Base-by-base conservation (phyloP, 1,140 invertebrate species). In the Phenacoccus solenopsis region DNA sequence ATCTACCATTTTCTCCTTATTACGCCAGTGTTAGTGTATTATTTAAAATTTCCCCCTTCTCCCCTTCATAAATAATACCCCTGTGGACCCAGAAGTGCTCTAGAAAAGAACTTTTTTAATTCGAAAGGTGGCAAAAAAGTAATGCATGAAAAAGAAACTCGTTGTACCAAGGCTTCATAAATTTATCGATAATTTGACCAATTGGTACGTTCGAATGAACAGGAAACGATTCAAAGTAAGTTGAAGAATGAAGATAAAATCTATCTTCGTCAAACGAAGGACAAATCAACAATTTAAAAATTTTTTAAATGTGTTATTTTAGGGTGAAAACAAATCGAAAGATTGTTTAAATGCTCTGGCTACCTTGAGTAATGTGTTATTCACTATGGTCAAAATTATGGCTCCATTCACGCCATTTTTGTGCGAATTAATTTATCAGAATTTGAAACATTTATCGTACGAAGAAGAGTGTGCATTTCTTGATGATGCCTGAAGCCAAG, bases 191-290 rank as follows among this genome's bases (percentile, higher is more conserved):
- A 91, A 98, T 77, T 83, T 99, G 1, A 98, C 96, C 3, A 99
- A 99, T 78, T 98, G 96, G 94, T 98, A 98, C 78, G 94, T 99
- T 7, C 84, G 96, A 70, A 93, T 98, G 86, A 99, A 99, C 78
- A 85, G 97, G 68, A 90, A 88, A 76, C 84, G 97, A 22, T 68
- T 73, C 0, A 73, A 70, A 56, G 70, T 70, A 32, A 70, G 70
- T 70, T n/a, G n/a, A n/a, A n/a, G n/a, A n/a, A n/a, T n/a, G n/a
- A n/a, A n/a, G n/a, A n/a, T n/a, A n/a, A n/a, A n/a, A n/a, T n/a
- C n/a, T n/a, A n/a, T n/a, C n/a, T n/a, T n/a, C n/a, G n/a, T n/a
- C n/a, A n/a, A n/a, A n/a, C n/a, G n/a, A n/a, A n/a, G n/a, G n/a
- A n/a, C n/a, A n/a, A n/a, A n/a, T n/a, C n/a, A n/a, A n/a, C n/a